Evolutionary conservation across 1,140 invertebrate species (phyloP), one percentile per base, ranked within the genome.

Genomic region (Aphidius gifuensis): DNA sequence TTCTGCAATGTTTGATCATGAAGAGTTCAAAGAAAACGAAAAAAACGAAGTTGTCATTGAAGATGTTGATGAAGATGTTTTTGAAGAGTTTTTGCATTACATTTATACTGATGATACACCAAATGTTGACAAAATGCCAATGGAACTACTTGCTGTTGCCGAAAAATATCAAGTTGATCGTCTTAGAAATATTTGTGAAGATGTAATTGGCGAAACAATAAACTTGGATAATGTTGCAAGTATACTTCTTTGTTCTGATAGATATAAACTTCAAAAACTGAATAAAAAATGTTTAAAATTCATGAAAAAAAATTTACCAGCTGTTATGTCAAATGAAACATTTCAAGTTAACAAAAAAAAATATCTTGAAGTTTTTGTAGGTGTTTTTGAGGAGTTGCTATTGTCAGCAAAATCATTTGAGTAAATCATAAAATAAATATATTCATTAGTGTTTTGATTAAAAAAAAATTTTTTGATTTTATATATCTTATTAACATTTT

Each of bases 181-280:
- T 84, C 86, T 98, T 78, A 98, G 99, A 87, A 94, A 98, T 65
- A 97, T 99, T 94, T 99, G 97, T 83, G 97, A 99, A 82, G 96
- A 99, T 82, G 93, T 96, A 53, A 83, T 99, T 55, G 98, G 95
- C 84, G 89, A 92, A 58, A 97, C 92, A 82, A 84, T 99, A 65
- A 93, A 91, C 38, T 92, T 96, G 70, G 96, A 98, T 72, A 98
- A 97, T 77, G 96, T 95, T 55, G 96, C 96, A 46, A 96, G 99
- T 77, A 96, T 96, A 64, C 86, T 99, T 67, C 97, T 69, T 85
- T 16, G 16, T 16, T 16, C 16, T 16, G 16, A 16, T 16, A 16
- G 0, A 16, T 16, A 16, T 16, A 16, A 16, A 16, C 16, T 16
- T 16, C 16, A 16, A 16, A 16, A 16, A 16, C 16, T 16, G 16